phyloP scores from a whole-genome alignment of 1,140 invertebrate species.

The Trypoxylus dichotomus region DNA sequence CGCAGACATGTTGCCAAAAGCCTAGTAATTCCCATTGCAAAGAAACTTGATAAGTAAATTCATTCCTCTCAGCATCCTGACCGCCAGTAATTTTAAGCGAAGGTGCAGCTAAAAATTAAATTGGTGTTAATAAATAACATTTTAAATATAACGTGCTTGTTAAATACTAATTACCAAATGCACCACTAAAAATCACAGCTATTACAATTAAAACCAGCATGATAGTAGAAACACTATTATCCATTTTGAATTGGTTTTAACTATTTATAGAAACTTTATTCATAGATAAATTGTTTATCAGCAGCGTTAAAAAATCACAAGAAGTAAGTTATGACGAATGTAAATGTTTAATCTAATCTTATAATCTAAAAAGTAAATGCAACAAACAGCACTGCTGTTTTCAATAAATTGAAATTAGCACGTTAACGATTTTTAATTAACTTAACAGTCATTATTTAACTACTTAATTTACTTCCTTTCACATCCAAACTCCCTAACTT shows the following conservation, averaged over 20 bases:
- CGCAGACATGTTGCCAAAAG: conserved; percentile 55
- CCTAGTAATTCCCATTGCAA: conserved; percentile 47
- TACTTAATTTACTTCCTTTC: too few species aligned
- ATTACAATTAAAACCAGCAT: neutral
- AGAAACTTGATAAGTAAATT: conserved; percentile 55
- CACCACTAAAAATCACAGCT: neutral
- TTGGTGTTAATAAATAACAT: neutral
- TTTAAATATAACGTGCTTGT: neutral
- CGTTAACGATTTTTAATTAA: too few species aligned
- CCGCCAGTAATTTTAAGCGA: conserved; percentile 39
- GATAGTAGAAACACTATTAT: neutral
- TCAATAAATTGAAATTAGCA: too few species aligned
- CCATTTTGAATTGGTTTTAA: neutral
- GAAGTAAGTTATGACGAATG: too few species aligned
- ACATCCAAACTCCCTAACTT: too few species aligned
- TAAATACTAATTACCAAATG: neutral
- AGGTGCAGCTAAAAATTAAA: neutral
- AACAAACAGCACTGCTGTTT: too few species aligned
- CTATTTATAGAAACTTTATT: neutral
- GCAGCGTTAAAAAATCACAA: too few species aligned
- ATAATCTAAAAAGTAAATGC: too few species aligned
- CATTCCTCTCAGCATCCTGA: conserved; percentile 43
- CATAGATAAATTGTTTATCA: neutral
- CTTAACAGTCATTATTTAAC: too few species aligned
- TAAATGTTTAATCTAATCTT: too few species aligned